Percentiles rank a stretch among this genome's conserved stretches.
phyloP scores from a whole-genome alignment of 2,797 vertebrate genomes.

The Cuculus canorus region DNA sequence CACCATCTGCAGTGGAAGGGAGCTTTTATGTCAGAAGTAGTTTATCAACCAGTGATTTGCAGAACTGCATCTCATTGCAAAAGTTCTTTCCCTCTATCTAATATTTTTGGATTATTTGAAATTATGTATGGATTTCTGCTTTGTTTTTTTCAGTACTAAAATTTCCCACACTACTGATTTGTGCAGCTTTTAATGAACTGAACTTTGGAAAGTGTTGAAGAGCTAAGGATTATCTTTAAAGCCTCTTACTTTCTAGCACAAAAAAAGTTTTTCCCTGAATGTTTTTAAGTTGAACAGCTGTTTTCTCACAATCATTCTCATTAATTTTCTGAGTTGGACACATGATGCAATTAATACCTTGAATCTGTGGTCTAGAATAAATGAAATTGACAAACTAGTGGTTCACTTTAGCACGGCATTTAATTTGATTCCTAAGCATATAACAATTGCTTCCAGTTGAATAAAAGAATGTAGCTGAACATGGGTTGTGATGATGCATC shows the following conservation, averaged over 20 bases:
- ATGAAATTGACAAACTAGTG: background rate
- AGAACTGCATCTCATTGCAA: background rate
- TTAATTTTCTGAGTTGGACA: background rate
- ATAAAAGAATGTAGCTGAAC: conserved; percentile 2
- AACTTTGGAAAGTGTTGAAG: background rate
- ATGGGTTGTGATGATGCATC: conserved; percentile 9
- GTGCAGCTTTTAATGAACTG: background rate
- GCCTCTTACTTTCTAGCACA: background rate
- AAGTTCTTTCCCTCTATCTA: background rate
- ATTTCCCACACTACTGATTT: background rate
- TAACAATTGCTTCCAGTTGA: conserved; percentile 18
- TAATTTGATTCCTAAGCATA: background rate
- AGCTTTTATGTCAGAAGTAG: background rate
- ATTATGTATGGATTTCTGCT: background rate
- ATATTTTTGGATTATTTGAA: background rate
- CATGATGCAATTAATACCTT: background rate
- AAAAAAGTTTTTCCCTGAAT: background rate
- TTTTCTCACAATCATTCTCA: background rate
- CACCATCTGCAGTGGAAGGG: background rate
- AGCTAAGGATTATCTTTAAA: background rate
- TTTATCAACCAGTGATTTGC: background rate
- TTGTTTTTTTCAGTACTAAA: background rate
- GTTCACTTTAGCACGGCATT: background rate
- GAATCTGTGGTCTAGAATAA: background rate
- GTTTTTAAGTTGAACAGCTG: background rate